phyloP scores from a whole-genome alignment of 2,113 vertebrate species.

The Macheiramphus alcinus region DNA sequence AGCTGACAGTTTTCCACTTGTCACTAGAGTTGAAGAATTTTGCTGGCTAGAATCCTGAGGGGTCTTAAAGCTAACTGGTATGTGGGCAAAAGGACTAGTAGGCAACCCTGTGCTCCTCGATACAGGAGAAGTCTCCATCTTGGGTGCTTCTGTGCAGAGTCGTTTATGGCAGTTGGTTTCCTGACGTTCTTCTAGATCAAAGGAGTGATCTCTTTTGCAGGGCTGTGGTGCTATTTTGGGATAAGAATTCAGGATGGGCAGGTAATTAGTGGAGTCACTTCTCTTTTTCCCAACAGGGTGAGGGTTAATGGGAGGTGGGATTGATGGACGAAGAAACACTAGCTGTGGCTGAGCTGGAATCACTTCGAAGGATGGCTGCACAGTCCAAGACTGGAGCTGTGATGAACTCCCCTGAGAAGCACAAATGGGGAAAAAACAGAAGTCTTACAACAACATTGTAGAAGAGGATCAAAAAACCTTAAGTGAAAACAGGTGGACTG shows the following conservation, averaged over 20 bases:
- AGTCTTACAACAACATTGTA: background rate
- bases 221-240: conserved; percentile 87
- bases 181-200: conserved; percentile 52
- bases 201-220: conserved; percentile 73
- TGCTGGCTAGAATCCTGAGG: conserved; percentile 57
- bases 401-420: conserved; percentile 67
- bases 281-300: conserved; percentile 67
- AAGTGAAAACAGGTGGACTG: background rate
- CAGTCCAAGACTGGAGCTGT: conserved; percentile 82
- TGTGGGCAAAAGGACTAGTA: background rate
- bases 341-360: conserved; percentile 84
- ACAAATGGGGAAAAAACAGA: background rate
- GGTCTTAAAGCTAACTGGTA: conserved; percentile 49
- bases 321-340: conserved; percentile 81
- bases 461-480: background rate
- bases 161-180: conserved; percentile 57
- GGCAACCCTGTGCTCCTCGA: background rate
- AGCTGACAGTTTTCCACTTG: conserved; percentile 52
- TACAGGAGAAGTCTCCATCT: conserved; percentile 29
- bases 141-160: conserved; percentile 53
- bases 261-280: conserved; percentile 74
- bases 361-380: conserved; percentile 82
- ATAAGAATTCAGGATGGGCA: conserved; percentile 84
- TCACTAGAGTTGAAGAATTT: conserved; percentile 47
- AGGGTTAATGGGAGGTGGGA: conserved; percentile 66